Evolutionary conservation across 2,888 invertebrate genomes (phyloP), one percentile per base, ranked within the genome.

Genomic region (Thymelicus acteon): DNA sequence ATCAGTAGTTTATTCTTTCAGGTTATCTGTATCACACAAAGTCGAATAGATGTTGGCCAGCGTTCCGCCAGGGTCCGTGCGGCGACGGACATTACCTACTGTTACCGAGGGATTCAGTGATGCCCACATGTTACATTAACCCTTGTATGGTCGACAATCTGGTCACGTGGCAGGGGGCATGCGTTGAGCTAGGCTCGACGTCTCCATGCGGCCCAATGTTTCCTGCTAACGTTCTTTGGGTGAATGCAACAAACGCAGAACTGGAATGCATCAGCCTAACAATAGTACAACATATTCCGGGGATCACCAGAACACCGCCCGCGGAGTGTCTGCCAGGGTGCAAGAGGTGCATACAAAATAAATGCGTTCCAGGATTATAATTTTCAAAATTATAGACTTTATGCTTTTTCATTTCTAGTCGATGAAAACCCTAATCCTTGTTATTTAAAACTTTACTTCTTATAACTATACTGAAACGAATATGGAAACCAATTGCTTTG

Each of bases 31-130:
- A 95, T 80, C 94, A 96, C 78, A 95, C 96, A 2, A 81, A 88
- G 37, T 92, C 94, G 0, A 94, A 96, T 76, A 86, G 86, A 7
- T 97, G 97, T 77, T 95, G 95, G 88, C 92, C 95, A 62, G 95
- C 95, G 0, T 96, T 94, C 79, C 90, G 91, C 52, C 94, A 91
- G 80, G 97, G 97, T 0, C 97, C 97, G 0, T 97, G 97, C 78
- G 75, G 80, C 0, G 66, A 78, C 0, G 89, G 90, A 0, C 81
- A 96, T 69, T 95, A 95, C 78, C 86, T 96, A 37, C 81, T 95
- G 7, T 88, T 97, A 24, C 90, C 89, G 10, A 74, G 80, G 57
- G 87, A 92, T 49, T 82, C 95, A 13, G 89, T 93, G 0, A 88
- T 95, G 57, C 96, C 96, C 0, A 85, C 90, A 66, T 97, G 97